Percentiles rank a stretch among this genome's conserved stretches.
Conservation (phyloP, 2,113 vertebrate genomes). For the Chinchilla lanigera region DNA sequence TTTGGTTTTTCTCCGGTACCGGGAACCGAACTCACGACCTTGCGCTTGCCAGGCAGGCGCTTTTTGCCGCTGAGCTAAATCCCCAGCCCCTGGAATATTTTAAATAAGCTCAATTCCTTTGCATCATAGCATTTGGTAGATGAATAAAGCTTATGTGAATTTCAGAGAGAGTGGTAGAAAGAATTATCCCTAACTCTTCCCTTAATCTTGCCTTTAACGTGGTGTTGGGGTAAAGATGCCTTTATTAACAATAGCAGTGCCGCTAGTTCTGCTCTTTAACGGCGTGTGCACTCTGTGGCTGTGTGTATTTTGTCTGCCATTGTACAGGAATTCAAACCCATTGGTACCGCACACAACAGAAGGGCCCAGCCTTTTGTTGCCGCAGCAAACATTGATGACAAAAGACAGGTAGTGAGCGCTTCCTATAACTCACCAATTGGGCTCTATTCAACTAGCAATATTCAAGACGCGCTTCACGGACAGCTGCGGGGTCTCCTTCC, state of each 20-base stretch:
- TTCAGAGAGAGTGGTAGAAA: conserved; percentile 50
- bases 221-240: conserved; percentile 59
- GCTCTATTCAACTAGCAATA: conserved; percentile 98
- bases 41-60: too few species aligned
- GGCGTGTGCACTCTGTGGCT: conserved; percentile 88
- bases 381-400: conserved; percentile 97
- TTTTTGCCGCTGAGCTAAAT: too few species aligned
- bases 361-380: conserved; percentile 97
- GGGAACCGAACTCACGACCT: too few species aligned
- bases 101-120: neutral
- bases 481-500: conserved; percentile 95
- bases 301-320: conserved; percentile 91
- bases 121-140: neutral
- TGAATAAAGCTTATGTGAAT: neutral
- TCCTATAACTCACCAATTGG: conserved; percentile 99
- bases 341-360: conserved; percentile 95
- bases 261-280: conserved; percentile 78
- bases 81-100: too few species aligned
- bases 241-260: conserved; percentile 80
- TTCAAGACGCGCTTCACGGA: conserved; percentile 96
- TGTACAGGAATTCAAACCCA: conserved; percentile 95
- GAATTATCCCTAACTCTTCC: conserved; percentile 33
- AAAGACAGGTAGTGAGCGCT: conserved; percentile 97
- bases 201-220: conserved; percentile 56
- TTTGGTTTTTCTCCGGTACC: too few species aligned